Evolutionary conservation across 2,888 invertebrate species (phyloP).

Genomic region (Amphiduros pacificus): DNA sequence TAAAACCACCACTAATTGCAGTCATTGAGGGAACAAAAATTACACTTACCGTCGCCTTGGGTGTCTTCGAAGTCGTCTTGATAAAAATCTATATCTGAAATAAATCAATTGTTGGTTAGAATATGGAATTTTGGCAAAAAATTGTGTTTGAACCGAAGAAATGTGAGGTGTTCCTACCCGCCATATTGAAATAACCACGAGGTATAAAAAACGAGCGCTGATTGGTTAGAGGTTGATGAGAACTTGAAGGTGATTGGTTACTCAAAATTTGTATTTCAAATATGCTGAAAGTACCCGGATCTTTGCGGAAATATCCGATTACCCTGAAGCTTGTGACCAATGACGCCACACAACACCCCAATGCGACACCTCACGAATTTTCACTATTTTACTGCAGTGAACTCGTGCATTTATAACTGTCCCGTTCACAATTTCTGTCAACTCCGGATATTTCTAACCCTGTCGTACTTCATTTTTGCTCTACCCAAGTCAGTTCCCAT

Average conservation of each 20-base stretch:
- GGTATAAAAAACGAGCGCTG: constrained; percentile 4
- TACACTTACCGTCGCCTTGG: constrained; percentile 50
- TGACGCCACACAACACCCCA: not conserved
- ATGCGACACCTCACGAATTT: not conserved
- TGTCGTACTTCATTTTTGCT: no score
- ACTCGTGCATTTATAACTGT: no score
- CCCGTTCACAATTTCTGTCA: no score
- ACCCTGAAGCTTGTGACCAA: no score
- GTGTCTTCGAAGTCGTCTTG: constrained; percentile 48
- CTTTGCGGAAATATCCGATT: constrained; percentile 4
- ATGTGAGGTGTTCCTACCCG: constrained; percentile 20
- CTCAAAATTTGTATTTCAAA: constrained; percentile 20
- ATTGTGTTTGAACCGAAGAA: constrained; percentile 17
- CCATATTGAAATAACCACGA: constrained; percentile 19
- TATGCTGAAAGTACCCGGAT: constrained; percentile 13
- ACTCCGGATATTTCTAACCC: no score
- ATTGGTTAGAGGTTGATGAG: constrained; percentile 7
- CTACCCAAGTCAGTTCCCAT: no score
- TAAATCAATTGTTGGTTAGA: constrained; percentile 21
- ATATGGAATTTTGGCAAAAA: constrained; percentile 11
- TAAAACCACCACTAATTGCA: constrained; percentile 7
- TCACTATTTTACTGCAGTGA: no score
- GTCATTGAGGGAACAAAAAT: not conserved
- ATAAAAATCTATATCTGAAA: constrained; percentile 56
- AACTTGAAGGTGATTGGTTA: constrained; percentile 11